A percentile compares a stretch with the other conserved stretches of the same genome.
phyloP scores from a whole-genome alignment of 1,140 invertebrate genomes.

The Micrasema minimum region DNA sequence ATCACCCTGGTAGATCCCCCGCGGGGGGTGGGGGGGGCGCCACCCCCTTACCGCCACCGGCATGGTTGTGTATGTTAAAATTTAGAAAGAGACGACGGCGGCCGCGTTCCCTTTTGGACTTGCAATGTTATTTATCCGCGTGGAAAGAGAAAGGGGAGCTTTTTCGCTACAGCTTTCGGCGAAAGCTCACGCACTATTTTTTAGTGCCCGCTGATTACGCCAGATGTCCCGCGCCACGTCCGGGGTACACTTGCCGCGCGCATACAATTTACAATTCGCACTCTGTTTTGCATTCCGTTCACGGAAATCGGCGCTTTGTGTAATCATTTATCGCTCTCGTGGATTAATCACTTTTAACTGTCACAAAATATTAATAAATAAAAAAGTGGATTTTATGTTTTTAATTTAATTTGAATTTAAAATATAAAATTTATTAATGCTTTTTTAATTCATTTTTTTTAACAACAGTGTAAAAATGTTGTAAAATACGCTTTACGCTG shows the following conservation, averaged over 20 bases:
- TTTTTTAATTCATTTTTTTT: background rate
- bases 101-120: constrained; percentile 49
- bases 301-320: constrained; percentile 30
- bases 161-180: constrained; percentile 40
- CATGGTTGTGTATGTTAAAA: constrained; percentile 50
- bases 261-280: constrained; percentile 31
- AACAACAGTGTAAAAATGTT: too few species aligned
- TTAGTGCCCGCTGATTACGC: constrained; percentile 53
- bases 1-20: constrained; percentile 41
- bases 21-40: constrained; percentile 7
- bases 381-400: background rate
- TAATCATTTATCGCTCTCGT: constrained; percentile 26
- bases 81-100: constrained; percentile 44
- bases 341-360: constrained; percentile 7
- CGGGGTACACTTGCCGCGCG: constrained; percentile 26
- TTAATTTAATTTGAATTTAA: background rate
- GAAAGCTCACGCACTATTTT: constrained; percentile 54
- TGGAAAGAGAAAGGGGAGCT: constrained; percentile 41
- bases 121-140: constrained; percentile 53
- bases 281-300: constrained; percentile 33
- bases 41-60: constrained; percentile 16
- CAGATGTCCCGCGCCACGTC: constrained; percentile 49
- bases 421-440: background rate
- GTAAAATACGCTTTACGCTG: background rate
- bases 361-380: constrained; percentile 1